These are phyloP conservation scores for Nasonia vitripennis DNA, from an alignment of 1,140 invertebrate species.

Conservation along the genomic window DNA sequence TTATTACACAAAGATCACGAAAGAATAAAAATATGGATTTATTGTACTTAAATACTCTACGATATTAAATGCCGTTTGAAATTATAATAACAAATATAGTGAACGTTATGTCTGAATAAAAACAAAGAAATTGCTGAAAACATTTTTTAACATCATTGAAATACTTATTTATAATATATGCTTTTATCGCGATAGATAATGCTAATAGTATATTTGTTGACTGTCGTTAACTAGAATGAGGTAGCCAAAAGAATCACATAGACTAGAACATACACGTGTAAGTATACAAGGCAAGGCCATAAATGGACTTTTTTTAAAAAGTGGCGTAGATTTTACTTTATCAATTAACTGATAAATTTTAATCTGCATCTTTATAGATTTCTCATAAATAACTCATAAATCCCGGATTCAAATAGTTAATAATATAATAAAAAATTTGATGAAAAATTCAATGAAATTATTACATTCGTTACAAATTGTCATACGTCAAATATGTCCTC, in stretches of 20 bases:
- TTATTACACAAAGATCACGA: slow-evolving; percentile 13
- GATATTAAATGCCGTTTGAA: neutral
- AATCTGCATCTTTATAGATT: too few species aligned
- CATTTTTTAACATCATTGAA: neutral
- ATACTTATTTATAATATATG: neutral
- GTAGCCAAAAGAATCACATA: slow-evolving; percentile 34
- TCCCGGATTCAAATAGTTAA: too few species aligned
- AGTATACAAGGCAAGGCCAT: too few species aligned
- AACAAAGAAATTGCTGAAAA: neutral
- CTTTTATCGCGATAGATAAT: neutral
- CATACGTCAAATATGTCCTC: too few species aligned
- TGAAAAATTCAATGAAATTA: too few species aligned
- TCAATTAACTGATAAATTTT: too few species aligned
- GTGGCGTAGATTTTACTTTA: too few species aligned
- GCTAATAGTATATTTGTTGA: neutral
- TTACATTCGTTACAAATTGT: too few species aligned
- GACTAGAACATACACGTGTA: neutral
- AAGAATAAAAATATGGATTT: neutral
- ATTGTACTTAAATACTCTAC: slow-evolving; percentile 6
- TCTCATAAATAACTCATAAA: too few species aligned
- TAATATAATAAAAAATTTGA: too few species aligned
- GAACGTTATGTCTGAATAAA: neutral
- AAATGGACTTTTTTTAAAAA: too few species aligned
- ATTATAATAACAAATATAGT: slow-evolving; percentile 16
- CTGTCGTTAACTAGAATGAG: neutral